phyloP scores from a whole-genome alignment of 1,140 invertebrate species.

The Lepidostoma basale region DNA sequence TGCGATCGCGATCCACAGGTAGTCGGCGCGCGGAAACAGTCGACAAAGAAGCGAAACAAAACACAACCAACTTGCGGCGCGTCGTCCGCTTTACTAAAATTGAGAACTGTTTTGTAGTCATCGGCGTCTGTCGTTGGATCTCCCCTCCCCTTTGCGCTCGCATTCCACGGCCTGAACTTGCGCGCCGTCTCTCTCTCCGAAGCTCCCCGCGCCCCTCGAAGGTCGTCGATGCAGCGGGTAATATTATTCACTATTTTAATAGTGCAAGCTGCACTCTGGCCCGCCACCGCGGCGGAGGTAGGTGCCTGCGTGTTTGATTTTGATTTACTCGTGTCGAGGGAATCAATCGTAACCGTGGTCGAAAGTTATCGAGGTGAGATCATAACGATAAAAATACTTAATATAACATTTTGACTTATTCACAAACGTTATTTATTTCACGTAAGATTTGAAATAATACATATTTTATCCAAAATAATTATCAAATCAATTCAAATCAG shows the following conservation, averaged over 20 bases:
- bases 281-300: background rate
- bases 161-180: background rate
- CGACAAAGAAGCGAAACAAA: background rate
- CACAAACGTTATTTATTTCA: no score
- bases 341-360: no score
- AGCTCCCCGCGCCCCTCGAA: constrained; percentile 6
- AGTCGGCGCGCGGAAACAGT: constrained; percentile 19
- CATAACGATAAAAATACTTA: no score
- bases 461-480: no score
- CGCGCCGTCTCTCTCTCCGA: background rate
- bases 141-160: constrained; percentile 9
- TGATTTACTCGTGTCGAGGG: no score
- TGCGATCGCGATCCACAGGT: constrained; percentile 30
- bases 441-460: no score
- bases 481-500: no score
- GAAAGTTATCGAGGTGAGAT: no score
- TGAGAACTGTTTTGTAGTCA: constrained; percentile 15
- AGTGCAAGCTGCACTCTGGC: constrained; percentile 12
- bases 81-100: constrained; percentile 17
- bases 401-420: no score
- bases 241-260: constrained; percentile 26
- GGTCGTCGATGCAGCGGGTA: constrained; percentile 23
- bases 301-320: no score
- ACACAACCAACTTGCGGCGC: background rate
- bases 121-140: background rate